Evolutionary conservation across 2,113 vertebrate species (phyloP).

Genomic region (Microcebus murinus): DNA sequence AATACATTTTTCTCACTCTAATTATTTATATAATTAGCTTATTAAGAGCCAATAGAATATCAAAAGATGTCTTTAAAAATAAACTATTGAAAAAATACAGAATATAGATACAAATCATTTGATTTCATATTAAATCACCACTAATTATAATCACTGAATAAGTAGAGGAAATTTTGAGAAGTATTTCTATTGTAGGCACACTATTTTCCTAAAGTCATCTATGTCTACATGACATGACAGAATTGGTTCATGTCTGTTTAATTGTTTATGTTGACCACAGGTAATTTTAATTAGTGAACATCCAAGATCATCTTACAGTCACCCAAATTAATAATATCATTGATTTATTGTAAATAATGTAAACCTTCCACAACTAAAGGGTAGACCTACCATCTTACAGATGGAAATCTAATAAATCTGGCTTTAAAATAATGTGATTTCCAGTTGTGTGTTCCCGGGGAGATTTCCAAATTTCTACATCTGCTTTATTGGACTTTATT

Average conservation of each 20-base stretch:
- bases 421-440: neutral
- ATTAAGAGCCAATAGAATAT: neutral
- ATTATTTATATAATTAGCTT: neutral
- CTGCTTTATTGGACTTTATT: neutral
- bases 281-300: neutral
- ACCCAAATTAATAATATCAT: neutral
- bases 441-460: neutral
- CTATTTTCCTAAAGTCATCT: neutral
- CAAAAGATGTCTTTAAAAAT: slow-evolving; percentile 38
- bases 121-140: too few relatives aligned
- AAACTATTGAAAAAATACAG: neutral
- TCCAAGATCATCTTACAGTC: neutral
- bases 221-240: neutral
- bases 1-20: neutral
- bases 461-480: neutral
- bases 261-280: neutral
- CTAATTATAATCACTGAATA: neutral
- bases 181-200: neutral
- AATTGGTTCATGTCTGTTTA: neutral
- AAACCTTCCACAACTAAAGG: neutral
- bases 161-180: neutral
- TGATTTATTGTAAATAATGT: neutral
- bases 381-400: neutral
- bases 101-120: neutral
- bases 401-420: neutral